Evolutionary conservation across 1,140 invertebrate genomes (phyloP), one percentile per base, ranked within the genome.

Genomic region (Caenorhabditis brenneri): DNA sequence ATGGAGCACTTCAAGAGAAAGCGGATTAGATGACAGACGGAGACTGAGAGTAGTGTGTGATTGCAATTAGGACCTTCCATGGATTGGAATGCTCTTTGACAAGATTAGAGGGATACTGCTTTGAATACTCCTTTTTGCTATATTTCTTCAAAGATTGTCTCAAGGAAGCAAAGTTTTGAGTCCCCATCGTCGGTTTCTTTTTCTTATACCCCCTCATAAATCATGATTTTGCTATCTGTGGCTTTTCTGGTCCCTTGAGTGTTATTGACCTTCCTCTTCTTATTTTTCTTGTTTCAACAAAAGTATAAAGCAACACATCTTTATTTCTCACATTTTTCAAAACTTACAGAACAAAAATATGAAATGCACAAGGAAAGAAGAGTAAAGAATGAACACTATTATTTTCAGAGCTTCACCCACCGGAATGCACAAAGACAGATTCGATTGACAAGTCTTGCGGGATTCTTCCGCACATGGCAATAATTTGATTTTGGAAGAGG

Each of bases 201-300:
- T 42, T 31, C 36, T 74, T 42, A 22, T 29, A 5, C 36, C 42
- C 65, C 36, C 65, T 74, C 65, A 74, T 74, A 74, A 74, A 74
- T 74, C 65, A 74, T 74, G 65, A 74, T 74, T 74, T 74, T 74
- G 65, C 65, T 74, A 74, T 39, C 36, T 74, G 65, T 74, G 36
- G 65, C 65, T 74, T 74, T 42, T 24, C 49, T 10, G 58, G 65
- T 74, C 65, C 65, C 65, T 15, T 24, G 65, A 42, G 65, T 74
- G 36, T 74, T 74, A 74, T 42, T 42, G 33, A 42, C 65, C 65
- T 74, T 74, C 36, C 24, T 42, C 10, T 74, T 15, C n/a, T 22
- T 42, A 16, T 65, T 74, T 42, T 74, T 74, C 36, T 24, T 10
- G 29, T 22, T 42, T 74, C 22, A n/a, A 24, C 65, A 46, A n/a